phyloP scores from a whole-genome alignment of 1,140 invertebrate species.

The Anoplolepis gracilipes region DNA sequence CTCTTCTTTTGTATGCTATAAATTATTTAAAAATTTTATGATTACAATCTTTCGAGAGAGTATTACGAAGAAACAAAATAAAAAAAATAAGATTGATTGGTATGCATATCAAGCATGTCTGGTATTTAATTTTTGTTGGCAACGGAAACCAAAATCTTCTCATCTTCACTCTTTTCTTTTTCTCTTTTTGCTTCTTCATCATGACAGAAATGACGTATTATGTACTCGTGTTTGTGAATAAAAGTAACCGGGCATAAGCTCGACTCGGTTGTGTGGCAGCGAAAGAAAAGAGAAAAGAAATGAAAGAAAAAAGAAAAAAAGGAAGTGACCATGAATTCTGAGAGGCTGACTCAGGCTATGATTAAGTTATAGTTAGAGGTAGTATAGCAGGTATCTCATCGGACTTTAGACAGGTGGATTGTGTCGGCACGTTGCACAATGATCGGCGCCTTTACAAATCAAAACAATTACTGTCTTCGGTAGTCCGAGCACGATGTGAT shows the following conservation, averaged over 20 bases:
- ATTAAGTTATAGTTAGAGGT: conserved; percentile 74
- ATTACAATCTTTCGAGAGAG: background rate
- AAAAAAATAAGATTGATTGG: background rate
- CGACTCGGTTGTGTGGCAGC: conserved; percentile 24
- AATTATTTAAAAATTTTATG: background rate
- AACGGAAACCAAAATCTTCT: conserved; percentile 36
- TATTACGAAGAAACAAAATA: background rate
- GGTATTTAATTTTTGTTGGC: conserved; percentile 43
- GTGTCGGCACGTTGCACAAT: conserved; percentile 66
- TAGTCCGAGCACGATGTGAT: conserved; percentile 59
- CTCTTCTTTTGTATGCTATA: background rate
- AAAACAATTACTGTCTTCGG: conserved; percentile 80
- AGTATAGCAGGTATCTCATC: conserved; percentile 60
- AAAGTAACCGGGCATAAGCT: conserved; percentile 50
- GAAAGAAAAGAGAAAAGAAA: conserved; percentile 36
- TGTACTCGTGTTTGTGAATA: conserved; percentile 55
- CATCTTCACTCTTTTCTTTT: background rate
- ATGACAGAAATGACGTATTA: conserved; percentile 55
- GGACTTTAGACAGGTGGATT: conserved; percentile 71
- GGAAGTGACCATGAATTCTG: conserved; percentile 56
- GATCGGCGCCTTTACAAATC: conserved; percentile 72
- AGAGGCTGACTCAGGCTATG: conserved; percentile 69
- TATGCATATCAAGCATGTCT: background rate
- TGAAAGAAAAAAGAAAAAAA: conserved; percentile 33
- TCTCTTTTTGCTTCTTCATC: conserved; percentile 21